Percentiles rank a stretch among this genome's conserved stretches.
phyloP scores from a whole-genome alignment of 2,113 vertebrate genomes.

The Crypturellus undulatus region DNA sequence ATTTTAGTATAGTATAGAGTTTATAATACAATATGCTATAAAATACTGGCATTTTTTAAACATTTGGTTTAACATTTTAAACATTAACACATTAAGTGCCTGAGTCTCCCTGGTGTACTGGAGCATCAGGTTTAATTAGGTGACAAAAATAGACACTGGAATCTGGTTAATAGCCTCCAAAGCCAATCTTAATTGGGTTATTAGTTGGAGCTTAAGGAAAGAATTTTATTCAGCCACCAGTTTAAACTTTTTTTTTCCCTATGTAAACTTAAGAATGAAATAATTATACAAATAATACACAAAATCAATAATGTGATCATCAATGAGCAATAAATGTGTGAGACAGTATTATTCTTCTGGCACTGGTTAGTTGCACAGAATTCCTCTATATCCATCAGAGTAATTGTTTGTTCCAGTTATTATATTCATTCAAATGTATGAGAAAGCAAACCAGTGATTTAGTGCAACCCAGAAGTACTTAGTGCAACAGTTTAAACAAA shows the following conservation, averaged over 20 bases:
- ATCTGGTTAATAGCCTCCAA: conserved; percentile 10
- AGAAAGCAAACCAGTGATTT: conserved; percentile 56
- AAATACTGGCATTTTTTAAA: neutral
- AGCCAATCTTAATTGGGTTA: conserved; percentile 26
- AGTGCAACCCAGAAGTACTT: conserved; percentile 56
- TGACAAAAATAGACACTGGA: conserved; percentile 17
- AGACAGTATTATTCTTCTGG: neutral
- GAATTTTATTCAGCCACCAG: neutral
- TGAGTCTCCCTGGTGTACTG: neutral
- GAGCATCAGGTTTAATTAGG: conserved; percentile 8
- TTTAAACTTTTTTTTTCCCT: neutral
- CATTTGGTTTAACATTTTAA: neutral
- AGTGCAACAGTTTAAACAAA: conserved; percentile 72
- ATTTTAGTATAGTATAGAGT: neutral
- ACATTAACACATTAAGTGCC: neutral
- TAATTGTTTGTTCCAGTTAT: conserved; percentile 64
- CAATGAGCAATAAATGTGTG: neutral
- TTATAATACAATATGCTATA: neutral
- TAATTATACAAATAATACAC: conserved; percentile 24
- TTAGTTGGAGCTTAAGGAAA: conserved; percentile 1
- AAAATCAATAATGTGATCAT: conserved; percentile 30
- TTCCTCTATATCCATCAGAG: conserved; percentile 27
- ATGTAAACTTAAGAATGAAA: conserved; percentile 25
- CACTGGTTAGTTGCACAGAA: neutral
- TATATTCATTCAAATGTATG: conserved; percentile 51